A percentile compares a stretch with the other conserved stretches of the same genome.
These are phyloP conservation scores for Masnerella sp. DNA, from an alignment of 2,888 invertebrate species.

Conservation along the genomic window DNA sequence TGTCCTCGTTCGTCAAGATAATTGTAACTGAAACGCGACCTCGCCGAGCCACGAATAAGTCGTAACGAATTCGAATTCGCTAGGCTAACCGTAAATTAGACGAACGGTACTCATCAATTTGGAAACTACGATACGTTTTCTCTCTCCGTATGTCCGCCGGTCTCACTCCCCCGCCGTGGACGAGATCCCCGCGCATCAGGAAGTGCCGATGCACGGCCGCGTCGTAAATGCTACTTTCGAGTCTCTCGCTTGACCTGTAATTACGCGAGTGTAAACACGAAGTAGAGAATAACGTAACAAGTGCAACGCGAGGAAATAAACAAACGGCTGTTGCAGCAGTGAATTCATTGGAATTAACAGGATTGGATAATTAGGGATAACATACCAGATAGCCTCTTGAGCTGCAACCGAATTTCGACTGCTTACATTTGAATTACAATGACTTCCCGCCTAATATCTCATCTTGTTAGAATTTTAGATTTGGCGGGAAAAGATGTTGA, in stretches of 20 bases:
- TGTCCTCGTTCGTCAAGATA: constrained; percentile 37
- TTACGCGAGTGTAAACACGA: constrained; percentile 69
- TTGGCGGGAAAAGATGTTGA: no score
- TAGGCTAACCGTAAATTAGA: constrained; percentile 49
- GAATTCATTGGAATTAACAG: constrained; percentile 44
- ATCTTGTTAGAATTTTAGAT: no score
- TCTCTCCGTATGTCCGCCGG: neutral
- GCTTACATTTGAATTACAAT: neutral
- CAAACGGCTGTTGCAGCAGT: constrained; percentile 26
- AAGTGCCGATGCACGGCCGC: constrained; percentile 59
- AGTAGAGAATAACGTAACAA: constrained; percentile 59
- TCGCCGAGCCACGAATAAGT: constrained; percentile 23
- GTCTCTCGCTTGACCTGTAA: constrained; percentile 69
- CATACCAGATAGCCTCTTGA: neutral
- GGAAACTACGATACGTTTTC: constrained; percentile 38
- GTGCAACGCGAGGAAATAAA: constrained; percentile 53
- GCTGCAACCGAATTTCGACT: neutral
- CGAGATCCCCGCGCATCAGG: constrained; percentile 56
- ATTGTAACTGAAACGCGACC: constrained; percentile 33
- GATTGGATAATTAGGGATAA: constrained; percentile 37
- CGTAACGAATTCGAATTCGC: constrained; percentile 43
- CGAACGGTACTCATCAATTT: constrained; percentile 57
- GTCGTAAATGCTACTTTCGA: constrained; percentile 67
- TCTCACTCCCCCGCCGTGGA: constrained; percentile 13
- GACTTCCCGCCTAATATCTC: no score